These are phyloP conservation scores for Heliconius melpomene DNA, from an alignment of 1,140 invertebrate species.

Conservation along the genomic window DNA sequence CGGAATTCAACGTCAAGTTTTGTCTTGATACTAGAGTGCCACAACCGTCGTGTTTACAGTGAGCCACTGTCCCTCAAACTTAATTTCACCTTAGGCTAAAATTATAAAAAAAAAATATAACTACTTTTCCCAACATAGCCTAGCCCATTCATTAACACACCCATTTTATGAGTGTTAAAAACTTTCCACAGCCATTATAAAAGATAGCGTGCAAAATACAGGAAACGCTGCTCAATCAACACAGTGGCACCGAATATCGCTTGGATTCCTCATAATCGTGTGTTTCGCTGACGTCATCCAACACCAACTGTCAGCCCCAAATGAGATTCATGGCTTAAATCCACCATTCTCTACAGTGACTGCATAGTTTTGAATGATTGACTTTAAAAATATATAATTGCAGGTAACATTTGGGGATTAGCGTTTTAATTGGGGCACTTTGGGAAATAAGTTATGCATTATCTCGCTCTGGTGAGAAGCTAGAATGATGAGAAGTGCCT, in stretches of 20 bases:
- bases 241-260: slow-evolving; percentile 30
- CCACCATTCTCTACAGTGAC: slow-evolving; percentile 8
- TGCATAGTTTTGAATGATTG: slow-evolving; percentile 1
- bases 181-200: slow-evolving; percentile 18
- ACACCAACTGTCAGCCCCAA: slow-evolving; percentile 23
- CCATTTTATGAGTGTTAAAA: not conserved
- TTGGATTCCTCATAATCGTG: slow-evolving; percentile 29
- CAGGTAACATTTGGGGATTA: not conserved
- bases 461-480: too few relatives aligned
- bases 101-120: too few relatives aligned
- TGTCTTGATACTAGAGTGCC: too few relatives aligned
- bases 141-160: not conserved
- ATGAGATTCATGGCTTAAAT: slow-evolving; percentile 25
- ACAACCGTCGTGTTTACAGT: too few relatives aligned
- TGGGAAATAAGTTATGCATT: too few relatives aligned
- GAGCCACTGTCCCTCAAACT: too few relatives aligned
- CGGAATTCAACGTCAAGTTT: too few relatives aligned
- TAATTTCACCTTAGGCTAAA: too few relatives aligned
- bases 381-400: not conserved
- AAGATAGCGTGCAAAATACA: slow-evolving; percentile 32
- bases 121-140: not conserved
- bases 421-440: too few relatives aligned
- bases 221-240: slow-evolving; percentile 38
- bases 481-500: too few relatives aligned
- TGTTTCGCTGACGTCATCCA: slow-evolving; percentile 33